A percentile compares a stretch with the other conserved stretches of the same genome.
Conservation (phyloP, 2,113 vertebrate genomes). For the Phoenicopterus ruber region DNA sequence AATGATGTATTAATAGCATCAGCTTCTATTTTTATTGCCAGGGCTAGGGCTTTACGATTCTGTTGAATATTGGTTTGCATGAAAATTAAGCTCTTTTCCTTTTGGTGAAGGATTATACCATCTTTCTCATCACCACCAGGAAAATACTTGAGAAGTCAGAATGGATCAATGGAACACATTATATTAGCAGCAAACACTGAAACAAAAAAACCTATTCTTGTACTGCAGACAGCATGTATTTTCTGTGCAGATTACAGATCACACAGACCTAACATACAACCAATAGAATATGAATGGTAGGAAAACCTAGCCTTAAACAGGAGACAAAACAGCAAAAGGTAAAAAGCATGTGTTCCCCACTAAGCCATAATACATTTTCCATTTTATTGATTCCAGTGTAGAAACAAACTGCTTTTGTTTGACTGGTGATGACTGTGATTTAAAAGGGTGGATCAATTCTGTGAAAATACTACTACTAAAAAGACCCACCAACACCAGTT, state of each 20-base stretch:
- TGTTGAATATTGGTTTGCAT: constrained; percentile 19
- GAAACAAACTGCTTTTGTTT: background rate
- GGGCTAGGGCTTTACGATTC: background rate
- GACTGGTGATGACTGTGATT: background rate
- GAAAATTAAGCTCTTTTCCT: background rate
- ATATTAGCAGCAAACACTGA: background rate
- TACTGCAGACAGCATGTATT: background rate
- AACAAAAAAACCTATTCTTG: background rate
- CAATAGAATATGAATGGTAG: background rate
- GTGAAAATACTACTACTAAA: background rate
- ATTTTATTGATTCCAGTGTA: background rate
- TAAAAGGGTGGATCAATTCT: background rate
- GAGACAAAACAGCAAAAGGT: background rate
- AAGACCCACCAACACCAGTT: background rate
- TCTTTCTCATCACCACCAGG: background rate
- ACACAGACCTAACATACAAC: background rate
- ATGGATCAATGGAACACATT: background rate
- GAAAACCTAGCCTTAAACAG: background rate
- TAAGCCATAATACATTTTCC: background rate
- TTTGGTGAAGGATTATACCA: background rate
- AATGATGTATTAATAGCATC: constrained; percentile 29
- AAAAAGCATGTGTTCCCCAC: too few species aligned
- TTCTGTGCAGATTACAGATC: background rate
- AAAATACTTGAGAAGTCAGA: background rate
- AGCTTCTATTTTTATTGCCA: constrained; percentile 38